Percentiles rank a stretch among this genome's conserved stretches.
Conservation (phyloP, 2,888 invertebrate genomes). For the Lithosia quadra region DNA sequence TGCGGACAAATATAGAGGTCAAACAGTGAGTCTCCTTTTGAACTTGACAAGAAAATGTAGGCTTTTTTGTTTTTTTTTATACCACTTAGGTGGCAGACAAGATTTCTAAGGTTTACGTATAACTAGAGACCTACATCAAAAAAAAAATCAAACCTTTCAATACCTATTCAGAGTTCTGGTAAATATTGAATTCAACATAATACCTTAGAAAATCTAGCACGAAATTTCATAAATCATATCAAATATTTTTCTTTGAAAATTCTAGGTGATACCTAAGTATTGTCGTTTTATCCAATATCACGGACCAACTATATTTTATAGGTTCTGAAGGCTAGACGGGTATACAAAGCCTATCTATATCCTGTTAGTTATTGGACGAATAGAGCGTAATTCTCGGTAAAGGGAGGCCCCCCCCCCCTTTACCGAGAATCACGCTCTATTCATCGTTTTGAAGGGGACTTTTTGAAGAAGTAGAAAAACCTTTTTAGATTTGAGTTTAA, state of each 20-base stretch:
- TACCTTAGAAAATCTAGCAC: background rate
- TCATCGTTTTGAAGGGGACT: too few species aligned
- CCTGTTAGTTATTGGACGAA: conserved; percentile 12
- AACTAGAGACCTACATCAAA: background rate
- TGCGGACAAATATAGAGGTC: too few species aligned
- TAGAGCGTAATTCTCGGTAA: conserved; percentile 2
- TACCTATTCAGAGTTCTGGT: background rate
- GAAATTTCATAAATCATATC: conserved; percentile 8
- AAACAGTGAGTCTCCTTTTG: too few species aligned
- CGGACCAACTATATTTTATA: conserved; percentile 10
- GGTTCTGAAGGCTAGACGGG: conserved; percentile 3
- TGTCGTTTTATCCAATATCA: conserved; percentile 8
- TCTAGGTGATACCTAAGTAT: conserved; percentile 17
- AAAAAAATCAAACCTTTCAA: background rate
- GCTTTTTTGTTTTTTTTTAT: too few species aligned
- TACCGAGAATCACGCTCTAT: too few species aligned
- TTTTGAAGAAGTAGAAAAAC: too few species aligned
- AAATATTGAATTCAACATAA: background rate
- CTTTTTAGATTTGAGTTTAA: too few species aligned
- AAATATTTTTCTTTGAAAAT: conserved; percentile 9
- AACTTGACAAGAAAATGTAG: too few species aligned
- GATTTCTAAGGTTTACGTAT: too few species aligned
- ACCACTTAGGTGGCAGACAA: too few species aligned
- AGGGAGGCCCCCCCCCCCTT: too few species aligned
- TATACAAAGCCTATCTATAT: conserved; percentile 11